A percentile compares a stretch with the other conserved stretches of the same genome.
Conservation (phyloP, 2,797 vertebrate species). For the Gadopsis bispinosus region DNA sequence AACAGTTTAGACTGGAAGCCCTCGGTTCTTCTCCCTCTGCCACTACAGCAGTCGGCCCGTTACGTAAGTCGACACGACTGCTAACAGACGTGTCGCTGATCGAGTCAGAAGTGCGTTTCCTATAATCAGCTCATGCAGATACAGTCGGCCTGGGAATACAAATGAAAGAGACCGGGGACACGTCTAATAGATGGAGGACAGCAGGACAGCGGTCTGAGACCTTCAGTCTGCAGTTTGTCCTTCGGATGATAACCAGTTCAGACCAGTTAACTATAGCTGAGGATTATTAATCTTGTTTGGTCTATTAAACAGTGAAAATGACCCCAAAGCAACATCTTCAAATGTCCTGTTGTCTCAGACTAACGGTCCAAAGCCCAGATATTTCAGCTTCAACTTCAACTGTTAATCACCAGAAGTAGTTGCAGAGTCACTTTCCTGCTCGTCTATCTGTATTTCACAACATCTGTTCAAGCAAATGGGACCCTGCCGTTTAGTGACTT, state of each 20-base stretch:
- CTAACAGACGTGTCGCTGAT: background rate
- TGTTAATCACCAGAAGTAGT: too few relatives aligned
- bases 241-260: conserved; percentile 10
- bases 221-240: conserved; percentile 25
- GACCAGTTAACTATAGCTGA: too few relatives aligned
- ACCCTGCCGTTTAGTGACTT: too few relatives aligned
- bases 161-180: background rate
- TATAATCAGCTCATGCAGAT: background rate
- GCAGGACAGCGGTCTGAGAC: background rate
- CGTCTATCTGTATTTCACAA: too few relatives aligned
- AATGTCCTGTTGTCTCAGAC: too few relatives aligned
- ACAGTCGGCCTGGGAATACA: background rate
- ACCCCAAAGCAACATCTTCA: too few relatives aligned
- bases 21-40: background rate
- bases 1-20: background rate
- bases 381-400: too few relatives aligned
- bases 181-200: background rate
- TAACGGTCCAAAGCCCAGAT: too few relatives aligned
- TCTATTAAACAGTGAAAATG: too few relatives aligned
- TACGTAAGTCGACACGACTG: conserved; percentile 1
- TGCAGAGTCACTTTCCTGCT: too few relatives aligned
- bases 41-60: background rate
- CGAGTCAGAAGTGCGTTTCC: background rate
- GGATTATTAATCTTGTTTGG: background rate
- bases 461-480: too few relatives aligned